Evolutionary conservation across 35 echinoderm and acorn worm species (phyloP).

Genomic region (Lytechinus pictus): DNA sequence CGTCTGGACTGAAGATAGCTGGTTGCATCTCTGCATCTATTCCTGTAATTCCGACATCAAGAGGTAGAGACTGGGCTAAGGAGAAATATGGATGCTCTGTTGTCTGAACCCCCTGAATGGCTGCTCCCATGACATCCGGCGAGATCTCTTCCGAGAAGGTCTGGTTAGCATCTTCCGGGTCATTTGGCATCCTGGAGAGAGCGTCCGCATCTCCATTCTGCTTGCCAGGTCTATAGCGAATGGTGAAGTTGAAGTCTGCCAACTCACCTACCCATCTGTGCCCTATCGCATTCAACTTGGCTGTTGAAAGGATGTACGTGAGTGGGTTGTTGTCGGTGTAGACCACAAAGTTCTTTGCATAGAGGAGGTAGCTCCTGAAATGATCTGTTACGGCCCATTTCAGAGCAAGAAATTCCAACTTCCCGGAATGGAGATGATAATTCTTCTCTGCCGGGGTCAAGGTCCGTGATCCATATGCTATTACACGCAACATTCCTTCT

Average conservation of each 20-base stretch:
- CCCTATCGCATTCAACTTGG: constrained; percentile 49
- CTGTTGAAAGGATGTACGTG: constrained; percentile 52
- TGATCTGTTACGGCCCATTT: constrained; percentile 48
- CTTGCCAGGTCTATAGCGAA: constrained; percentile 51
- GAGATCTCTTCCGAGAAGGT: constrained; percentile 15
- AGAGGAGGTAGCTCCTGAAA: constrained; percentile 28
- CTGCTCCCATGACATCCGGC: not conserved
- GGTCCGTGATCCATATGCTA: constrained; percentile 59
- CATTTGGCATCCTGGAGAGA: constrained; percentile 38
- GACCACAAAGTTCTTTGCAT: constrained; percentile 23
- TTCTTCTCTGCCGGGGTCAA: constrained; percentile 58
- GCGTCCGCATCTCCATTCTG: not conserved
- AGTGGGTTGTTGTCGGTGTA: constrained; percentile 54
- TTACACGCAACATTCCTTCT: constrained; percentile 31
- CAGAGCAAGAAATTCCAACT: constrained; percentile 19
- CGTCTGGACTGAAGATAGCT: not conserved
- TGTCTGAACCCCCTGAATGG: not conserved
- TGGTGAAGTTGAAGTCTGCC: constrained; percentile 35
- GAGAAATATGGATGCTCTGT: not conserved
- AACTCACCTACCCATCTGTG: constrained; percentile 51
- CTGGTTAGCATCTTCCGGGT: not conserved
- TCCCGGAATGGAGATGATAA: constrained; percentile 20
- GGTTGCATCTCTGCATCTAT: not conserved
- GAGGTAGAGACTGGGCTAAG: not conserved
- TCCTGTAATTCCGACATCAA: not conserved